phyloP scores from a whole-genome alignment of 2,888 invertebrate species.

The Drosophila flavopinicola region DNA sequence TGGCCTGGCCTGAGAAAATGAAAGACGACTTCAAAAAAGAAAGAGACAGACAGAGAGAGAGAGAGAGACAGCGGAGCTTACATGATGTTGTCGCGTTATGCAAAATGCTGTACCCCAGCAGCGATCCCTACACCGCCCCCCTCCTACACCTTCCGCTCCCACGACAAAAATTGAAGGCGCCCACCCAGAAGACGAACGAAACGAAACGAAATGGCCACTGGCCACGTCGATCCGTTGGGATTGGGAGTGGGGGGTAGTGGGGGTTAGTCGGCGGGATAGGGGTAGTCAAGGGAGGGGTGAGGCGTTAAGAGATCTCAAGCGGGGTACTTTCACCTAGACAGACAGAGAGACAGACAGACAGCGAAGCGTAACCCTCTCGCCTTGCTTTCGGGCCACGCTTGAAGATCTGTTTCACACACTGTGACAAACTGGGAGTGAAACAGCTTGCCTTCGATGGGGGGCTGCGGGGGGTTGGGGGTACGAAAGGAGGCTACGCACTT shows the following conservation, averaged over 20 bases:
- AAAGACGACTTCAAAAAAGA: background rate
- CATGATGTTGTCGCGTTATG: constrained; percentile 76
- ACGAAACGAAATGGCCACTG: constrained; percentile 39
- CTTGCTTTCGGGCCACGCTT: constrained; percentile 37
- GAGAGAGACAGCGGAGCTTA: constrained; percentile 30
- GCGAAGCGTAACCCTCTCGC: constrained; percentile 54
- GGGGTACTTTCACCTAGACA: constrained; percentile 65
- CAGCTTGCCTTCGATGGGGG: background rate
- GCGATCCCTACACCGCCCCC: too few species aligned
- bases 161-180: constrained; percentile 41
- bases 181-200: constrained; percentile 65
- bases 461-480: background rate
- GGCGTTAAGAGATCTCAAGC: constrained; percentile 30
- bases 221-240: constrained; percentile 21
- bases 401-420: constrained; percentile 65
- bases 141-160: constrained; percentile 16
- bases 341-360: background rate
- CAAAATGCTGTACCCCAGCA: constrained; percentile 53
- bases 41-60: background rate
- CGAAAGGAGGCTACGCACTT: constrained; percentile 46
- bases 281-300: background rate
- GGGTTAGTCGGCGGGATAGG: too few species aligned
- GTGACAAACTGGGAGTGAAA: constrained; percentile 35
- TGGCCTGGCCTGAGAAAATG: constrained; percentile 50
- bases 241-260: background rate